Percentiles rank a stretch among this genome's conserved stretches.
Evolutionary conservation across 2,113 vertebrate species (phyloP).

Genomic region (Plestiodon gilberti): DNA sequence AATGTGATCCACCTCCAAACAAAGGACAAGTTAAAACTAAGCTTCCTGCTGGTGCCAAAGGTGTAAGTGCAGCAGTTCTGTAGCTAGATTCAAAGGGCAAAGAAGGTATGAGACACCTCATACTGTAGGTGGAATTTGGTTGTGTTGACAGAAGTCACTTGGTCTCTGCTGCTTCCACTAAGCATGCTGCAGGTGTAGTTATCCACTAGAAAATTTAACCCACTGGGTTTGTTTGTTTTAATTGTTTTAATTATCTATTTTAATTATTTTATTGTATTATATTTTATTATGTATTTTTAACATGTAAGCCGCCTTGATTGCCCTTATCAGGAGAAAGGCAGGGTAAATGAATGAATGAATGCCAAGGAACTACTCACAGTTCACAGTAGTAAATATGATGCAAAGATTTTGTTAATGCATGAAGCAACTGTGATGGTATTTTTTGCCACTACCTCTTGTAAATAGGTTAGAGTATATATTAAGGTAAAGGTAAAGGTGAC

Average conservation of each 20-base stretch:
- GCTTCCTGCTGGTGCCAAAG: conserved; percentile 6
- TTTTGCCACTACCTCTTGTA: not conserved
- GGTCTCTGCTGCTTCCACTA: not conserved
- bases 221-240: too few species aligned
- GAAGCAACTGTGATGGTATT: not conserved
- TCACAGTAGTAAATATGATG: not conserved
- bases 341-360: too few species aligned
- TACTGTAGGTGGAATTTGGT: not conserved
- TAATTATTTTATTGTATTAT: too few species aligned
- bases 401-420: not conserved
- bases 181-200: not conserved
- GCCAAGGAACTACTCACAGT: not conserved
- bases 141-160: not conserved
- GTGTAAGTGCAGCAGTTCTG: not conserved
- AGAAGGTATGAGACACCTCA: not conserved
- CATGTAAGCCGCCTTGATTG: too few species aligned
- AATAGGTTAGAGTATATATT: not conserved
- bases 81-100: conserved; percentile 11
- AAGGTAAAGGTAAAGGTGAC: too few species aligned
- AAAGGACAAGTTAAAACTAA: conserved; percentile 42
- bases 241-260: too few species aligned
- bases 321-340: too few species aligned
- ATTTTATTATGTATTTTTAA: too few species aligned
- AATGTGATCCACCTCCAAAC: conserved; percentile 41
- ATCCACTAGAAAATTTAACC: not conserved